Percentiles rank a stretch among this genome's conserved stretches.
These are phyloP conservation scores for Andrena hattorfiana DNA, from an alignment of 2,888 invertebrate species.

Conservation along the genomic window DNA sequence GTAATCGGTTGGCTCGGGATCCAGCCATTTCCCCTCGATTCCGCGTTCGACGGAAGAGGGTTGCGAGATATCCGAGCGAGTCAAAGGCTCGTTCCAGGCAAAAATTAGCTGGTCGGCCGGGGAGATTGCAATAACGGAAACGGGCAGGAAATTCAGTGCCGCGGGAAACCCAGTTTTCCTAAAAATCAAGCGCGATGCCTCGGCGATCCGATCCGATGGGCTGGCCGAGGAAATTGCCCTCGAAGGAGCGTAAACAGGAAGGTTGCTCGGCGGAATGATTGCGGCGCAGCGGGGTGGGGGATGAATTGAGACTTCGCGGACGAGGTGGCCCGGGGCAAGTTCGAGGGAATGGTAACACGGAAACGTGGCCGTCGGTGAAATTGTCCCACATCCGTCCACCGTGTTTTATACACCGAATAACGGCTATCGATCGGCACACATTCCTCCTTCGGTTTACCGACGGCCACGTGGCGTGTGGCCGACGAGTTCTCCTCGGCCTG, in stretches of 20 bases:
- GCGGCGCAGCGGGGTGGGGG: background rate
- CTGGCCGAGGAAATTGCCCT: conserved; percentile 10
- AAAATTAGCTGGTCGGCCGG: background rate
- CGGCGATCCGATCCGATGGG: background rate
- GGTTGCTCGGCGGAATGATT: background rate
- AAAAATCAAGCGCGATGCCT: background rate
- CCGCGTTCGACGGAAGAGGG: background rate
- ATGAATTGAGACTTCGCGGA: background rate
- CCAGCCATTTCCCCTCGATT: conserved; percentile 1
- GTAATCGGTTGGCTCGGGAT: background rate
- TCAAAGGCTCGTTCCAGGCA: background rate
- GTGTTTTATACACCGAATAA: conserved; percentile 48
- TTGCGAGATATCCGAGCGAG: background rate
- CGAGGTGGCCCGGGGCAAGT: background rate
- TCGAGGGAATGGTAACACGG: conserved; percentile 4
- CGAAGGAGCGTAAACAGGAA: conserved; percentile 15
- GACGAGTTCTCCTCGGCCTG: conserved; percentile 10
- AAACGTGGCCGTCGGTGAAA: conserved; percentile 32
- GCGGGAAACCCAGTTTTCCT: conserved; percentile 12
- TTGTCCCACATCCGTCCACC: conserved; percentile 26
- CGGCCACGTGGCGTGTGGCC: conserved; percentile 26
- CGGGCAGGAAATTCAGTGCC: background rate
- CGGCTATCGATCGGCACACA: conserved; percentile 61
- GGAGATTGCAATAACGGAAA: conserved; percentile 8
- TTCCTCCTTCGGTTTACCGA: conserved; percentile 41